Evolutionary conservation across 2,888 invertebrate species (phyloP).

Genomic region (Phania funesta): DNA sequence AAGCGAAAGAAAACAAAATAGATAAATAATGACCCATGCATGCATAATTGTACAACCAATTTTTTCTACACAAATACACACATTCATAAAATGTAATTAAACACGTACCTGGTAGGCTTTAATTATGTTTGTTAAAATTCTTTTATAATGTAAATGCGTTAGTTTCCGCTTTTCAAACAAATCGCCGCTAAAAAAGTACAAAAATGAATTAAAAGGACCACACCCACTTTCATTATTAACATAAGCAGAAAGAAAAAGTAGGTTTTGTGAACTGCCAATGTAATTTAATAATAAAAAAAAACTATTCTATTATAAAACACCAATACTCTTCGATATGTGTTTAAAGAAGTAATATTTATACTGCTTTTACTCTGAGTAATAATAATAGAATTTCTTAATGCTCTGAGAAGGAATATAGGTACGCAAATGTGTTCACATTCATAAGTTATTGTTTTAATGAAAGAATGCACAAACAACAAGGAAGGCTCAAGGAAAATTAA

Average conservation of each 20-base stretch:
- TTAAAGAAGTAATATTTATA: not conserved
- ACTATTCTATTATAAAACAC: not conserved
- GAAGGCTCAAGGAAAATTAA: not conserved
- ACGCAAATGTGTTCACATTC: not conserved
- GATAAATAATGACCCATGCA: not conserved
- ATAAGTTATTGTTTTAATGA: conserved; percentile 35
- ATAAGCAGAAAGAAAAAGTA: no score
- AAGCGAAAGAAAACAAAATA: conserved; percentile 19
- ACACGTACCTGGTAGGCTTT: not conserved
- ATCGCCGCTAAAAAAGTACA: not conserved
- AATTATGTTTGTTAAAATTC: not conserved
- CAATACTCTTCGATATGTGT: not conserved
- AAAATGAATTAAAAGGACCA: conserved; percentile 22
- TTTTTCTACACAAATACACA: not conserved
- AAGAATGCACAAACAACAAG: conserved; percentile 37
- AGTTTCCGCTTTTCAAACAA: conserved; percentile 22
- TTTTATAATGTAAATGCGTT: not conserved
- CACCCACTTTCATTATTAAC: conserved; percentile 34
- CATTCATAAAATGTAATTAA: not conserved
- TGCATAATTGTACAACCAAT: not conserved
- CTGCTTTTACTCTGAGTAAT: no score
- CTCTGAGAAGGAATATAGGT: conserved; percentile 7
- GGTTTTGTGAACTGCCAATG: no score
- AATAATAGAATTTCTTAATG: not conserved
- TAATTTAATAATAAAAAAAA: not conserved